phyloP scores from a whole-genome alignment of 2,797 vertebrate genomes.

The Delichon dasypus region DNA sequence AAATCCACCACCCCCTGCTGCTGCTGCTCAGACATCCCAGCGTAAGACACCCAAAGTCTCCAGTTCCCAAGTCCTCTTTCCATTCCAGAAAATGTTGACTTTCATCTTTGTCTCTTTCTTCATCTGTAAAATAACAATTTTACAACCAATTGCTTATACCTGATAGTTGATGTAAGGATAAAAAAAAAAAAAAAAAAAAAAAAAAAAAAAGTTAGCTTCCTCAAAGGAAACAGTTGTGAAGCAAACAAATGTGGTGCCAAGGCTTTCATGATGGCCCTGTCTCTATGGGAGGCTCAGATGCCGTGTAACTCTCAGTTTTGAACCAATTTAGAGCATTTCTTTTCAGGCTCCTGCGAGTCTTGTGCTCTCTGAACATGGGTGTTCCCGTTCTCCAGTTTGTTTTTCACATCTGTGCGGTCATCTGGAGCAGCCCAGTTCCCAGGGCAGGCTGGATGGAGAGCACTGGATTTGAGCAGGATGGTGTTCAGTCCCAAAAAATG shows the following conservation, averaged over 20 bases:
- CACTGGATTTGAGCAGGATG: background rate
- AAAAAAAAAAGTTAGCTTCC: background rate
- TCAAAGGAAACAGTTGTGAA: background rate
- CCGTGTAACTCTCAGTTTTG: background rate
- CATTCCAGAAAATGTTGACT: background rate
- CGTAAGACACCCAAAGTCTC: background rate
- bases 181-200: background rate
- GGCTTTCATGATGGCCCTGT: background rate
- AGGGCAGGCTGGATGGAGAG: background rate
- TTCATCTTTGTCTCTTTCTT: background rate
- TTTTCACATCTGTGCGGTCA: background rate
- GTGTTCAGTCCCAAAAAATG: background rate
- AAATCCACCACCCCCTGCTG: background rate
- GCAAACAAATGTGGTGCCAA: background rate
- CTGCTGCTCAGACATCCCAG: background rate
- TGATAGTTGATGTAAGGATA: background rate
- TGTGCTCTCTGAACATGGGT: constrained; percentile 15
- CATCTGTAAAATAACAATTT: background rate
- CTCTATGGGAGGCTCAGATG: background rate
- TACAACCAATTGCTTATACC: background rate
- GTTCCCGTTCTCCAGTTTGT: constrained; percentile 26
- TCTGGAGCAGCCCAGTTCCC: constrained; percentile 10
- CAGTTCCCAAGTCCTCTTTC: background rate
- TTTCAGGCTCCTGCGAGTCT: background rate
- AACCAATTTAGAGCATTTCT: background rate